Evolutionary conservation across 2,113 vertebrate genomes (phyloP).

Genomic region (Copsychus sechellarum): DNA sequence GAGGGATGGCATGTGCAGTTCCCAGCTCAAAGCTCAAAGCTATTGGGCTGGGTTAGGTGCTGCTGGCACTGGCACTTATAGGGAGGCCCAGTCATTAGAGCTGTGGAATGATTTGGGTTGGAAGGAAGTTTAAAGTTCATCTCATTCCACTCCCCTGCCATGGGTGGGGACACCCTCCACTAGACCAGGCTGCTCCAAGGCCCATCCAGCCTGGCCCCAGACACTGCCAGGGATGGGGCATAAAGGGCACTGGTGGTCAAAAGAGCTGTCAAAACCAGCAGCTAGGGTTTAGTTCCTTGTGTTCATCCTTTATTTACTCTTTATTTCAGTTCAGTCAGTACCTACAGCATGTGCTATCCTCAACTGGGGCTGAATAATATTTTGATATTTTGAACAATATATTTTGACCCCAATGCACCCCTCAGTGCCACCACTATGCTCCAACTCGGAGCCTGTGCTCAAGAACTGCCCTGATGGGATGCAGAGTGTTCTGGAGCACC

Average conservation of each 20-base stretch:
- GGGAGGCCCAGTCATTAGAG: not conserved
- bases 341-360: not conserved
- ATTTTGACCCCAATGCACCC: fast-evolving
- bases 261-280: not conserved
- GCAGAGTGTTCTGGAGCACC: not conserved
- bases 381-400: fast-evolving
- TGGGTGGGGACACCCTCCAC: not conserved
- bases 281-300: not conserved
- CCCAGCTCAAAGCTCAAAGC: not conserved
- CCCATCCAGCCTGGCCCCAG: not conserved
- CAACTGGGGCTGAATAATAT: fast-evolving
- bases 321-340: not conserved
- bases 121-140: not conserved
- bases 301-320: not conserved
- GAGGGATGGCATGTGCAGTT: not conserved
- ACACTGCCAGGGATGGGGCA: not conserved
- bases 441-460: not conserved
- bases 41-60: fast-evolving
- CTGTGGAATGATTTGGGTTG: not conserved
- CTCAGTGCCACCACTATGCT: fast-evolving
- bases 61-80: not conserved
- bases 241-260: not conserved
- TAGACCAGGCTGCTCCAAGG: not conserved
- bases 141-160: not conserved
- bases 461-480: fast-evolving